phyloP scores from a whole-genome alignment of 2,113 vertebrate species.

The Eurystomus gularis region DNA sequence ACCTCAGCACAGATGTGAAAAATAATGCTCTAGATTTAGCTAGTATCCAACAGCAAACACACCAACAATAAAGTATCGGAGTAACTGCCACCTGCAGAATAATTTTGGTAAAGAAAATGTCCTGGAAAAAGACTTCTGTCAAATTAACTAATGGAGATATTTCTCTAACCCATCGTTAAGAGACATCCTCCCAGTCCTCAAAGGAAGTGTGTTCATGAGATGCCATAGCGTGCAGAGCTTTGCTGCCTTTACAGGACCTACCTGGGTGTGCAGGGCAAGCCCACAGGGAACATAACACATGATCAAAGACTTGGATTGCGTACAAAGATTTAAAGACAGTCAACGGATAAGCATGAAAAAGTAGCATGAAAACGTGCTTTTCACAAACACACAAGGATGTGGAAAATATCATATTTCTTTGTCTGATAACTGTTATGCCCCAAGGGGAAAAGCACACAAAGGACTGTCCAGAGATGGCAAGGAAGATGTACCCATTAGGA shows the following conservation, averaged over 20 bases:
- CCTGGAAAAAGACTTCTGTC: not conserved
- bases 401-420: not conserved
- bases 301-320: slow-evolving; percentile 46
- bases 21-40: not conserved
- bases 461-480: not conserved
- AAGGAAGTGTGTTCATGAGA: not conserved
- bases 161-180: not conserved
- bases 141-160: not conserved
- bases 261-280: slow-evolving; percentile 11
- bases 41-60: not conserved
- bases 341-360: not conserved
- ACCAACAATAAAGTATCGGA: not conserved
- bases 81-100: not conserved
- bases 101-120: not conserved
- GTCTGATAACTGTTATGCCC: not conserved
- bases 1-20: not conserved
- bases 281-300: not conserved
- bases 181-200: not conserved
- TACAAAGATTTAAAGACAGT: slow-evolving; percentile 38
- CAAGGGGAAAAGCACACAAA: not conserved
- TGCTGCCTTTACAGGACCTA: not conserved
- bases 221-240: not conserved
- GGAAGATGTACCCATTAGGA: not conserved
- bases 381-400: not conserved
- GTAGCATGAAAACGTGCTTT: slow-evolving; percentile 5